Percentiles rank a stretch among this genome's conserved stretches.
Evolutionary conservation across 2,113 vertebrate species (phyloP).

Genomic region (Gulo gulo): DNA sequence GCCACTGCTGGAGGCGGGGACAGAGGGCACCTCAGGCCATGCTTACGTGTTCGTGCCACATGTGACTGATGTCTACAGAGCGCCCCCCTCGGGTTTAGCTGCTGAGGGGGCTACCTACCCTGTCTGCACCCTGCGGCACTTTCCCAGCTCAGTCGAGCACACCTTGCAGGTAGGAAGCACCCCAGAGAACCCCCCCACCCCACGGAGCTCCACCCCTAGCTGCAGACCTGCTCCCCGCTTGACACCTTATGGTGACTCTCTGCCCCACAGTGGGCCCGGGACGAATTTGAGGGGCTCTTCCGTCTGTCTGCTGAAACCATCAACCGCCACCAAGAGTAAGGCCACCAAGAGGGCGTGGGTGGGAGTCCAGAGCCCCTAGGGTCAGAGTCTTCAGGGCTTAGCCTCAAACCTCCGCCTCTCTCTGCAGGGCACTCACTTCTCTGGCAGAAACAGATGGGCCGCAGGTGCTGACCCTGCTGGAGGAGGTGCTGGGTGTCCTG

Average conservation of each 20-base stretch:
- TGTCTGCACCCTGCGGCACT: constrained; percentile 88
- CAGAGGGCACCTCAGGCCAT: constrained; percentile 83
- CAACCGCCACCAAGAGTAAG: constrained; percentile 70
- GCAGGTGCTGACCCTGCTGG: constrained; percentile 79
- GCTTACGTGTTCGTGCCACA: constrained; percentile 86
- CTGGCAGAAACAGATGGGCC: constrained; percentile 58
- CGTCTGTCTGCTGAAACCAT: constrained; percentile 63
- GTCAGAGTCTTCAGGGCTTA: not conserved
- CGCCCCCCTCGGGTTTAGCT: fast-evolving
- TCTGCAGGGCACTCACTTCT: constrained; percentile 78
- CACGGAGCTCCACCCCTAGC: not conserved
- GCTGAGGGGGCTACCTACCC: constrained; percentile 73
- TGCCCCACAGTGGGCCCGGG: constrained; percentile 69
- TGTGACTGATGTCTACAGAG: constrained; percentile 83
- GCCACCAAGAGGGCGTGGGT: not conserved
- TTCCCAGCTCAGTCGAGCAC: constrained; percentile 89
- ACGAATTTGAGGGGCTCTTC: constrained; percentile 76
- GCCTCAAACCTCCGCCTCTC: not conserved
- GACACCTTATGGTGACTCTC: not conserved
- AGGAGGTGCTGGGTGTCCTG: constrained; percentile 78
- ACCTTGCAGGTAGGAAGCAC: constrained; percentile 86
- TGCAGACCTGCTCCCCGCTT: not conserved
- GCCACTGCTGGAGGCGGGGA: constrained; percentile 90
- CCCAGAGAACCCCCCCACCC: not conserved
- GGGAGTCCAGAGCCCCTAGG: not conserved